Percentiles rank a stretch among this genome's conserved stretches.
These are phyloP conservation scores for Trachelus iudaicus DNA, from an alignment of 2,888 invertebrate species.

Conservation along the genomic window DNA sequence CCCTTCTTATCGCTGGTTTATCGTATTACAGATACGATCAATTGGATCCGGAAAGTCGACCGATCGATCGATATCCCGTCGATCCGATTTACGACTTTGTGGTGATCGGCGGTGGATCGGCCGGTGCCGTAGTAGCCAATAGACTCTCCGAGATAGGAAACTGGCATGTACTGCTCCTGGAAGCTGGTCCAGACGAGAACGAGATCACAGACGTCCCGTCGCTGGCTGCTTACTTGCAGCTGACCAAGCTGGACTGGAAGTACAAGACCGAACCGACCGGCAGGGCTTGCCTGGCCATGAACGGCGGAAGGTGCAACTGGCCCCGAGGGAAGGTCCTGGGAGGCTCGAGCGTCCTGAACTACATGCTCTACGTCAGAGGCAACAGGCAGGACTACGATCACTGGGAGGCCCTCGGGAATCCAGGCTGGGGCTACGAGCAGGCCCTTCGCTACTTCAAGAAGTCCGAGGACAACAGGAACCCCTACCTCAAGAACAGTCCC, in stretches of 20 bases:
- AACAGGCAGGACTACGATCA: conserved; percentile 85
- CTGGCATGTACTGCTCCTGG: conserved; percentile 83
- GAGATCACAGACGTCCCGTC: conserved; percentile 90
- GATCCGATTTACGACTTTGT: conserved; percentile 86
- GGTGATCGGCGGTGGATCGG: conserved; percentile 87
- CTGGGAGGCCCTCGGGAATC: conserved; percentile 88
- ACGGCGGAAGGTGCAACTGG: conserved; percentile 86
- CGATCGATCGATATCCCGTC: conserved; percentile 76
- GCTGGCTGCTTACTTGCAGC: conserved; percentile 85
- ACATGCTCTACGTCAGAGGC: conserved; percentile 92
- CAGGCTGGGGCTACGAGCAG: conserved; percentile 88
- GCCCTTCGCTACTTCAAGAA: conserved; percentile 90
- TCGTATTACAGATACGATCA: conserved; percentile 84
- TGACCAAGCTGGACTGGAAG: conserved; percentile 88
- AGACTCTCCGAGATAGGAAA: conserved; percentile 80
- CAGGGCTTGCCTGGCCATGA: conserved; percentile 85
- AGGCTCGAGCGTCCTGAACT: conserved; percentile 87
- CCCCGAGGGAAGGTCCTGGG: conserved; percentile 91
- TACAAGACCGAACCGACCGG: conserved; percentile 89
- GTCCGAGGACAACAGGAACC: conserved; percentile 89
- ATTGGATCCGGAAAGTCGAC: conserved; percentile 83
- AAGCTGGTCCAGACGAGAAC: conserved; percentile 89
- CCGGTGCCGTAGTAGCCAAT: conserved; percentile 89
- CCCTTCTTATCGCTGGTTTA: conserved; percentile 83
- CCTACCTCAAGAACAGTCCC: conserved; percentile 77